These are phyloP conservation scores for Tupaia chinensis DNA, from an alignment of 2,113 vertebrate species.

Conservation along the genomic window DNA sequence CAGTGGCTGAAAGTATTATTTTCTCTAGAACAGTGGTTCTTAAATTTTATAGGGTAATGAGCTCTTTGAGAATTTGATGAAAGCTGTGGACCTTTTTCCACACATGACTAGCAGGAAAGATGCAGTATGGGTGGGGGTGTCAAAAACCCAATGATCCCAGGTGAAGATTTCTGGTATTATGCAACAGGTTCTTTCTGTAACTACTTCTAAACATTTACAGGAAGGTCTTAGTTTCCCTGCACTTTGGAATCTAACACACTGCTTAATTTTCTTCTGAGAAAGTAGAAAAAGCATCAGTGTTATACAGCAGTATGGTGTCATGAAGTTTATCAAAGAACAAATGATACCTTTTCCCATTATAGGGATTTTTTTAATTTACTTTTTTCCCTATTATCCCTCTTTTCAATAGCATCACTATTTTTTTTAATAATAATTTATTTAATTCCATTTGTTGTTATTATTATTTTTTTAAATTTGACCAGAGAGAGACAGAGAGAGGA, in stretches of 20 bases:
- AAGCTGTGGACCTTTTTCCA: neutral
- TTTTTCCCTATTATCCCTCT: neutral
- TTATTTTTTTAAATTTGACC: too few species aligned
- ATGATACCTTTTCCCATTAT: neutral
- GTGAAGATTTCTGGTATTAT: neutral
- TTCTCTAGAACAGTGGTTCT: conserved; percentile 44
- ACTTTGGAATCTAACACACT: neutral
- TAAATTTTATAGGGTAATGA: conserved; percentile 17
- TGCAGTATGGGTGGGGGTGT: neutral
- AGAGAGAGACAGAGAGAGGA: too few species aligned
- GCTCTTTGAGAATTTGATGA: conserved; percentile 35
- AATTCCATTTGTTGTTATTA: too few species aligned
- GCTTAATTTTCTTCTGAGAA: conserved; percentile 39
- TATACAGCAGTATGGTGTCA: neutral
- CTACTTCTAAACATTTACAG: neutral
- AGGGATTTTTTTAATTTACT: neutral
- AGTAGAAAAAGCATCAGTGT: conserved; percentile 17
- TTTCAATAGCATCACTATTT: neutral
- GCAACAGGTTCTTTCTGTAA: neutral
- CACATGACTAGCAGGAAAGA: neutral
- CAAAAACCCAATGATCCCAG: neutral
- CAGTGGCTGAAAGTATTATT: neutral
- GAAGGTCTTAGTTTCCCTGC: neutral
- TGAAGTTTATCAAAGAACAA: neutral
- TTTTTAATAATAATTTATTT: too few species aligned